Evolutionary conservation across 2,797 vertebrate species (phyloP), one percentile per base, ranked within the genome.

Genomic region (Enteromius thamalakanensis): DNA sequence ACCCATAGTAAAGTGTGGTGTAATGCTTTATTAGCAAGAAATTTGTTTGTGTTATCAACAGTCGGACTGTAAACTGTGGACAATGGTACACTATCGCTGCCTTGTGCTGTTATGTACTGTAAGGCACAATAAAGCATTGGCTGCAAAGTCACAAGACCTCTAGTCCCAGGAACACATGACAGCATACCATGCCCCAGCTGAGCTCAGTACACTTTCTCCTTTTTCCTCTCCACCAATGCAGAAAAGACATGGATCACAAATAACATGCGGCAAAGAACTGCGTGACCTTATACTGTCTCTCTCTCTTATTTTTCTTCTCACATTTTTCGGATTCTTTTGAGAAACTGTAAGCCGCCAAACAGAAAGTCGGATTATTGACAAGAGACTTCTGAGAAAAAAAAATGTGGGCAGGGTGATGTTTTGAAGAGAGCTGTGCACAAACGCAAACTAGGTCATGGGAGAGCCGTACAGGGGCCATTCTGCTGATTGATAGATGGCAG

Each of bases 121-220:
- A 83, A 55, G 84, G 77, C 85, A 80, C 83, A 85, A 82, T 88
- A 80, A 82, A 83, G 78, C 78, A 77, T 55, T 83, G 34, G 23
- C 60, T 79, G 62, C 34, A 15, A 26, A 45, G 83, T 88, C 85
- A 86, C 87, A 76, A 86, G 87, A 86, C 84, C 72, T 79, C 71
- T 58, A 71, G 82, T 79, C 53, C 88, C 86, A 87, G 89, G 87
- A 89, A 91, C 91, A 90, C 91, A 88, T 34, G 77, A 84, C 84
- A 87, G 82, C 72, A 86, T 75, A 83, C 82, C 51, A 81, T 86
- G 79, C 80, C 76, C 85, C 68, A 76, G 83, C 76, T 84, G 26
- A 82, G 87, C 85, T 86, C 87, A 89, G 79, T 75, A 19, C 60
- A 47, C 76, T 79, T 60, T 45, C 77, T 67, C 71, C 14, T 42